A percentile compares a stretch with the other conserved stretches of the same genome.
Evolutionary conservation across 2,113 vertebrate species (phyloP).

Genomic region (Phrynocephalus versicolor): DNA sequence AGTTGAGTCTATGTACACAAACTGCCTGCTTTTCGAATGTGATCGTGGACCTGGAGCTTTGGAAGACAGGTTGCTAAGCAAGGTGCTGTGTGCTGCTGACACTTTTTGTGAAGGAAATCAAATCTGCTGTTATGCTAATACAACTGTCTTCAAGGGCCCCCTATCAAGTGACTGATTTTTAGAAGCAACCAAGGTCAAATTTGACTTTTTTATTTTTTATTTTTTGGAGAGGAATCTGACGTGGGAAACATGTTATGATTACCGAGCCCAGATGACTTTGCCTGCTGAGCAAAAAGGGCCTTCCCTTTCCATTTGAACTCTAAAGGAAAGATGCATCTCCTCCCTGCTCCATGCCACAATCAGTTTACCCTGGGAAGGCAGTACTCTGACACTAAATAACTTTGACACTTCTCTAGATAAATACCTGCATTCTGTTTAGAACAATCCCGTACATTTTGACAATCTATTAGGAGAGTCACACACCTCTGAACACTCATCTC

Average conservation of each 20-base stretch:
- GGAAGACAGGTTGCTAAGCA: background rate
- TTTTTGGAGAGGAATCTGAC: conserved; percentile 26
- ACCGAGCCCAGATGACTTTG: conserved; percentile 18
- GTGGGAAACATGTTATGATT: conserved; percentile 30
- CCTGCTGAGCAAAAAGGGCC: background rate
- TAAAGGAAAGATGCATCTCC: background rate
- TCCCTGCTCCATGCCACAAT: conserved; percentile 14
- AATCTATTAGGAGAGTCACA: conserved; percentile 49
- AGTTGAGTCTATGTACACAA: background rate
- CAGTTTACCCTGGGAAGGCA: conserved; percentile 34
- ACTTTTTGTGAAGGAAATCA: conserved; percentile 27
- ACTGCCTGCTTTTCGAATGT: background rate
- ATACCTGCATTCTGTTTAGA: conserved; percentile 59
- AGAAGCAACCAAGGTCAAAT: conserved; percentile 30
- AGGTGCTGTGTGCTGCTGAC: background rate
- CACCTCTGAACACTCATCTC: conserved; percentile 39
- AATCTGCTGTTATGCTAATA: conserved; percentile 29
- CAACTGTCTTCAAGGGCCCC: conserved; percentile 27
- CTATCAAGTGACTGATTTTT: conserved; percentile 10
- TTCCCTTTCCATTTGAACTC: conserved; percentile 20
- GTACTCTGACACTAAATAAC: conserved; percentile 31
- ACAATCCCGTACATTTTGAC: conserved; percentile 53
- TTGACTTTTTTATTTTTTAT: no score
- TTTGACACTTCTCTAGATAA: conserved; percentile 53
- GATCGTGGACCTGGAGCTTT: background rate